phyloP scores from a whole-genome alignment of 2,888 invertebrate species.

The Melanchra persicariae region DNA sequence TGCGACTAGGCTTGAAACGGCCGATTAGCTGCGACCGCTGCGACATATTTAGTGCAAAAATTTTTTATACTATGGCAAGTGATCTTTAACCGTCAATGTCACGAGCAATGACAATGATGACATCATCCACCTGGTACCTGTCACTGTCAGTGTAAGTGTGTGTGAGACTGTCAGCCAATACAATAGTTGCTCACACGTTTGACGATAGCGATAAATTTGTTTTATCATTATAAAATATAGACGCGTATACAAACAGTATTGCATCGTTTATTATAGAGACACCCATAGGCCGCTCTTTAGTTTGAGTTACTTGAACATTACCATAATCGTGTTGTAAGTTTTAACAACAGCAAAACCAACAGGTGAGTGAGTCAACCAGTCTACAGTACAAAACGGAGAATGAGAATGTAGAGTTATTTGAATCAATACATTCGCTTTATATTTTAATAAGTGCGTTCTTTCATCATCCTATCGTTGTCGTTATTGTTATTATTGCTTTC shows the following conservation, averaged over 20 bases:
- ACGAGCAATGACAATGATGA: background rate
- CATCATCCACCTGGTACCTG: conserved; percentile 15
- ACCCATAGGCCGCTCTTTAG: background rate
- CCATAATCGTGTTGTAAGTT: background rate
- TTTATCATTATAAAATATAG: conserved; percentile 19
- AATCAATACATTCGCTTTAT: background rate
- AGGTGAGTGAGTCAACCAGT: conserved; percentile 49
- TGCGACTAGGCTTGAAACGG: no score
- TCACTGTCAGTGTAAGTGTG: background rate
- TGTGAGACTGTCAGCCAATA: background rate
- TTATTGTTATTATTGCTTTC: background rate
- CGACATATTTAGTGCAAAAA: no score
- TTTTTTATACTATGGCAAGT: conserved; percentile 3
- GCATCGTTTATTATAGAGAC: background rate
- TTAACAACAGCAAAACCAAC: conserved; percentile 29
- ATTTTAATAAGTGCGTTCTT: background rate
- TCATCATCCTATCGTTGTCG: background rate
- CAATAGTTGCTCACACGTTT: background rate
- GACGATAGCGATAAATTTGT: background rate
- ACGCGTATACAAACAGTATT: background rate
- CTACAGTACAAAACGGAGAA: conserved; percentile 10
- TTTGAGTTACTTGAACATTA: conserved; percentile 1
- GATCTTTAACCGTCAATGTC: conserved; percentile 18
- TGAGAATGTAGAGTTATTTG: conserved; percentile 10
- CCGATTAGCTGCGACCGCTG: no score